Evolutionary conservation across 2,888 invertebrate species (phyloP).

Genomic region (Plutella xylostella): DNA sequence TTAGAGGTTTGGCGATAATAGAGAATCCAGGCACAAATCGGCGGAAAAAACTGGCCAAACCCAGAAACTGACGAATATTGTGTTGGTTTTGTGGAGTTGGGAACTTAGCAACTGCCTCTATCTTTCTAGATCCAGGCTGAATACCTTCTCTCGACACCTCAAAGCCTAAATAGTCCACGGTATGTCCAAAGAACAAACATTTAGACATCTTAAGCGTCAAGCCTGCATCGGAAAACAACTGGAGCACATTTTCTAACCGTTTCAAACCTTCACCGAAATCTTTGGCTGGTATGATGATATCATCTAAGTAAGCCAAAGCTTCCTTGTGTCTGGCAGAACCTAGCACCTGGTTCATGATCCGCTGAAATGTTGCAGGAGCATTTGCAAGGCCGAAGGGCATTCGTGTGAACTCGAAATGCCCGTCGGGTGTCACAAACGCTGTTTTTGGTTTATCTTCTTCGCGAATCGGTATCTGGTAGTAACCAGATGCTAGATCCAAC

Average conservation of each 20-base stretch:
- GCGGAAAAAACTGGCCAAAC: conserved; percentile 25
- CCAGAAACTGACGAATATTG: conserved; percentile 23
- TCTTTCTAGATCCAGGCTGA: not conserved
- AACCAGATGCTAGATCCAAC: conserved; percentile 22
- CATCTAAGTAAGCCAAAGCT: conserved; percentile 19
- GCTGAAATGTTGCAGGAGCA: conserved; percentile 25
- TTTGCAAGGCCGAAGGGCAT: conserved; percentile 23
- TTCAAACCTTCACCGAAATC: no score
- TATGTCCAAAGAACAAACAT: not conserved
- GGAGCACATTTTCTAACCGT: no score
- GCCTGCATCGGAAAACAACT: no score
- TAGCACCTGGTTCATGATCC: conserved; percentile 18
- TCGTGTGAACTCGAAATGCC: conserved; percentile 25
- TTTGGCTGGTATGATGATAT: no score
- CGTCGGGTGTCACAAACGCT: conserved; percentile 26
- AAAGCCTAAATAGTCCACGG: not conserved
- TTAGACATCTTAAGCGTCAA: not conserved
- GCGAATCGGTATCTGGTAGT: conserved; percentile 24
- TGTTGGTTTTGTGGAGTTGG: conserved; percentile 19
- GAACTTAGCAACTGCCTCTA: conserved; percentile 12
- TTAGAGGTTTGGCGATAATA: conserved; percentile 21
- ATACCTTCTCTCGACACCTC: not conserved
- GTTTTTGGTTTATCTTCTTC: conserved; percentile 23
- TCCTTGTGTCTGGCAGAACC: conserved; percentile 5
- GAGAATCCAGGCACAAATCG: conserved; percentile 23